A percentile compares a stretch with the other conserved stretches of the same genome.
Conservation (phyloP, 2,888 invertebrate species). For the Erebia ligea region DNA sequence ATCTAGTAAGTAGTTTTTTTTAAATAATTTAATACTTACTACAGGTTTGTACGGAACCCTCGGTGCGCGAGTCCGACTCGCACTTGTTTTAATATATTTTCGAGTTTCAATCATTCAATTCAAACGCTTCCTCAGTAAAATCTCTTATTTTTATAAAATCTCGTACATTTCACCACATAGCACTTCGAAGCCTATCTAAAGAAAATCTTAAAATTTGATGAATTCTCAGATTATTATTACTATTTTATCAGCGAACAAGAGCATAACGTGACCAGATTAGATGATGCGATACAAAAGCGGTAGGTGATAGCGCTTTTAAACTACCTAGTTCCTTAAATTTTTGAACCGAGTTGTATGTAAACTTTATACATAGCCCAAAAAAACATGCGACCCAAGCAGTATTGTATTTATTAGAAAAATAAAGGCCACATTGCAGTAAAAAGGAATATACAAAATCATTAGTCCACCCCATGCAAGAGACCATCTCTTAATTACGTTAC, state of each 20-base stretch:
- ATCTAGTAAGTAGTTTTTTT: too few relatives aligned
- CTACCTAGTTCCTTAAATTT: constrained; percentile 60
- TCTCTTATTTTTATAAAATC: not conserved
- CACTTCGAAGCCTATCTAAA: not conserved
- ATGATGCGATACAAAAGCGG: constrained; percentile 30
- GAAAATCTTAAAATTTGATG: constrained; percentile 3
- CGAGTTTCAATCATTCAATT: not conserved
- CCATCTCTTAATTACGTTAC: constrained; percentile 44
- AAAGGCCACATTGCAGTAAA: constrained; percentile 34
- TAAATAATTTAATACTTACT: too few relatives aligned
- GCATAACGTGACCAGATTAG: constrained; percentile 25
- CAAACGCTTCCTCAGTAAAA: not conserved
- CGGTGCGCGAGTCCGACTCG: too few relatives aligned
- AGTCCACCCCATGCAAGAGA: constrained; percentile 65
- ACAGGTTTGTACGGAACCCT: too few relatives aligned
- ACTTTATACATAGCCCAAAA: constrained; percentile 15
- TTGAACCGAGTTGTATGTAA: constrained; percentile 49
- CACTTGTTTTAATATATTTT: not conserved
- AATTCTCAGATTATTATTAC: not conserved
- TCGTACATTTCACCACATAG: not conserved
- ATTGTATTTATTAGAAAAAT: constrained; percentile 24
- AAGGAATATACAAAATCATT: constrained; percentile 40
- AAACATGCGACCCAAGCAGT: constrained; percentile 47
- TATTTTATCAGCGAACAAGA: constrained; percentile 9
- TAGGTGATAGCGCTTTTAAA: constrained; percentile 1